These are phyloP conservation scores for Stenodera caucasica DNA, from an alignment of 2,888 invertebrate genomes.

Conservation along the genomic window DNA sequence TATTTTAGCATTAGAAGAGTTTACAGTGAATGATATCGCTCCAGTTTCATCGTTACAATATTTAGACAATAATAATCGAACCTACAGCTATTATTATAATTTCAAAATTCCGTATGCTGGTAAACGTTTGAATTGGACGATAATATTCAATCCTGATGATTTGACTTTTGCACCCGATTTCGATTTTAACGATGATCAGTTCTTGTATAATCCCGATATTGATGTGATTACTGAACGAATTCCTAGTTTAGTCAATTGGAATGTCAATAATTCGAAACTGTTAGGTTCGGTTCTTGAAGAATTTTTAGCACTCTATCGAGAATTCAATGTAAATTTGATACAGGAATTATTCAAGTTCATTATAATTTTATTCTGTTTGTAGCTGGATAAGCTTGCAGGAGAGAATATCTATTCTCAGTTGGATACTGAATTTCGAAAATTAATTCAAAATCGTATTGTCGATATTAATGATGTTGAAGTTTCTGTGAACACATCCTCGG, in stretches of 20 bases:
- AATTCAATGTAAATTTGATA: neutral
- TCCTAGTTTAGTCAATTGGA: constrained; percentile 67
- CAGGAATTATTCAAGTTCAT: constrained; percentile 64
- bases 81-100: constrained; percentile 54
- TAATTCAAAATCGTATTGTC: constrained; percentile 60
- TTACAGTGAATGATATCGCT: constrained; percentile 28
- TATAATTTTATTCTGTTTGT: constrained; percentile 18
- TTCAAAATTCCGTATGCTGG: constrained; percentile 72
- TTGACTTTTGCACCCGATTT: constrained; percentile 69
- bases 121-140: constrained; percentile 68
- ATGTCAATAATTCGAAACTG: constrained; percentile 62
- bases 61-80: constrained; percentile 15
- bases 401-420: constrained; percentile 61
- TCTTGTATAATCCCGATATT: constrained; percentile 63
- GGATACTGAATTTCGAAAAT: constrained; percentile 65
- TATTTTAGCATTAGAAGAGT: constrained; percentile 36
- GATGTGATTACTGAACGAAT: constrained; percentile 59
- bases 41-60: constrained; percentile 16
- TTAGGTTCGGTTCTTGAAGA: constrained; percentile 66
- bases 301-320: constrained; percentile 60
- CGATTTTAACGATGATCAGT: constrained; percentile 70
- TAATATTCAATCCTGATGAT: constrained; percentile 65
- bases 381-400: constrained; percentile 49
- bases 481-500: constrained; percentile 60
- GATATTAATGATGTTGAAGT: constrained; percentile 67